Percentiles rank a stretch among this genome's conserved stretches.
Evolutionary conservation across 2,888 invertebrate genomes (phyloP).

Genomic region (Euclidia mi): DNA sequence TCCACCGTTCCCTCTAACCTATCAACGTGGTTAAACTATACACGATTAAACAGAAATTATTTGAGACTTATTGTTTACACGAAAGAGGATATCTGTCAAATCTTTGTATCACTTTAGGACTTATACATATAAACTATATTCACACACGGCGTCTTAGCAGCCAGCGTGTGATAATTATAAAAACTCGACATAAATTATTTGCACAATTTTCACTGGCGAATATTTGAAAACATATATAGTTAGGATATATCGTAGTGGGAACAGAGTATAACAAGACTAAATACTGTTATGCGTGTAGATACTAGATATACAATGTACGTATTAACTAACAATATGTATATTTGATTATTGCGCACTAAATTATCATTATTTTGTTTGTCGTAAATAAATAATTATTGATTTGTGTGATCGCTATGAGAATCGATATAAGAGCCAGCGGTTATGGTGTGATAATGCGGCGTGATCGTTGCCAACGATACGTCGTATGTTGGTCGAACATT

Average conservation of each 20-base stretch:
- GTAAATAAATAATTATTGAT: conserved; percentile 51
- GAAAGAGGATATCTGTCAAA: conserved; percentile 45
- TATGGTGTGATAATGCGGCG: conserved; percentile 30
- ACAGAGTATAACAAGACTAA: conserved; percentile 52
- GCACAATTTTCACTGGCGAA: conserved; percentile 28
- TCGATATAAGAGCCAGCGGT: conserved; percentile 53
- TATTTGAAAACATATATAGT: conserved; percentile 27
- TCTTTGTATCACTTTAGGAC: conserved; percentile 55
- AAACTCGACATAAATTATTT: conserved; percentile 20
- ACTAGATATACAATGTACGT: conserved; percentile 57
- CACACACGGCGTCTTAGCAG: conserved; percentile 28
- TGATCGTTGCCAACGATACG: conserved; percentile 21
- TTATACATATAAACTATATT: conserved; percentile 44
- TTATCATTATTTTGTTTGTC: conserved; percentile 47
- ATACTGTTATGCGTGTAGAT: conserved; percentile 67
- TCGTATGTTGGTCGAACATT: conserved; percentile 33
- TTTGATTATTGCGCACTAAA: conserved; percentile 71
- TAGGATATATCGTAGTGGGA: conserved; percentile 36
- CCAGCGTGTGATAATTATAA: conserved; percentile 28
- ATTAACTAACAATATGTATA: conserved; percentile 62
- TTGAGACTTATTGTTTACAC: conserved; percentile 46
- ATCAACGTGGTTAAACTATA: conserved; percentile 54
- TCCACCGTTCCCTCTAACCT: conserved; percentile 50
- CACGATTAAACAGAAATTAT: conserved; percentile 50
- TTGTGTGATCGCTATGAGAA: conserved; percentile 49